phyloP scores from a whole-genome alignment of 2,113 vertebrate species.

The Gadus chalcogrammus region DNA sequence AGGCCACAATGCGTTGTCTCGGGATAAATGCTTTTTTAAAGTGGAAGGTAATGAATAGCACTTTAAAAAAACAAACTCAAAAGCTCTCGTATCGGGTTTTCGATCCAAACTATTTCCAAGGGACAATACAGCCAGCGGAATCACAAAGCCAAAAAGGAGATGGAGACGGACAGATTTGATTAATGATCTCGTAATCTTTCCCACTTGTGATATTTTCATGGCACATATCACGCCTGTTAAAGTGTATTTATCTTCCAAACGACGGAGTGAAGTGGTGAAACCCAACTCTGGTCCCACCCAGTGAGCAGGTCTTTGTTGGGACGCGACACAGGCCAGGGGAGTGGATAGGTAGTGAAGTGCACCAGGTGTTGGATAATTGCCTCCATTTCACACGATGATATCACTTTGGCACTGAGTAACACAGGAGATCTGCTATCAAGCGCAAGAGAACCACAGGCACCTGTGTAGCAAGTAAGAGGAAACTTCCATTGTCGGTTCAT shows the following conservation, averaged over 20 bases:
- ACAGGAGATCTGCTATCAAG: conserved; percentile 51
- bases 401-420: conserved; percentile 35
- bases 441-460: conserved; percentile 28
- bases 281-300: conserved; percentile 45
- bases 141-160: conserved; percentile 55
- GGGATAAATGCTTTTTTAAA: conserved; percentile 57
- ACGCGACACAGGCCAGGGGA: conserved; percentile 23
- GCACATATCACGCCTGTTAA: conserved; percentile 37
- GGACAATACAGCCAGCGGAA: conserved; percentile 53
- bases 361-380: conserved; percentile 37
- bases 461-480: conserved; percentile 34
- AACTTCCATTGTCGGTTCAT: conserved; percentile 37
- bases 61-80: conserved; percentile 48
- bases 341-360: conserved; percentile 34
- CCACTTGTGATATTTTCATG: conserved; percentile 40
- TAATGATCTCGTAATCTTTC: conserved; percentile 58
- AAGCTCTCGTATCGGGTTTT: conserved; percentile 59
- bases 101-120: conserved; percentile 46
- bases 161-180: conserved; percentile 43
- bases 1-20: conserved; percentile 49
- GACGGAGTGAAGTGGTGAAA: conserved; percentile 40
- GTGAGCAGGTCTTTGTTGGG: conserved; percentile 32
- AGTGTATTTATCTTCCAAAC: conserved; percentile 37
- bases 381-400: conserved; percentile 43
- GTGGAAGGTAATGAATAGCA: conserved; percentile 56